Evolutionary conservation across 2,797 vertebrate species (phyloP).

Genomic region (Pagetopsis macropterus): DNA sequence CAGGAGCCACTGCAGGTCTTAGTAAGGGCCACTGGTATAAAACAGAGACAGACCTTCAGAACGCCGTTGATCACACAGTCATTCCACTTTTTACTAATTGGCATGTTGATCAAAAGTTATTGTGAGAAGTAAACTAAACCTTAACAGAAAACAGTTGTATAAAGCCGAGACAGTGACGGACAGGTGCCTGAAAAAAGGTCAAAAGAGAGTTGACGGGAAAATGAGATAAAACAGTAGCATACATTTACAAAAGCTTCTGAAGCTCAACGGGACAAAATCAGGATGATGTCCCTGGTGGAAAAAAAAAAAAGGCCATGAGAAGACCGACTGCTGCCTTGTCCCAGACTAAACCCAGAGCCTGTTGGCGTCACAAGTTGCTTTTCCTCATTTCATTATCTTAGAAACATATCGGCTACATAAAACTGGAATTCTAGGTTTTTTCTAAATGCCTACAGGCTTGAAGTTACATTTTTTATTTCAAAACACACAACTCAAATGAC

Average conservation of each 20-base stretch:
- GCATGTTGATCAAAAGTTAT: slow-evolving; percentile 19
- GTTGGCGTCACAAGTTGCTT: neutral
- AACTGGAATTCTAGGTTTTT: neutral
- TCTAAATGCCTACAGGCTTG: neutral
- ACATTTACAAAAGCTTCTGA: slow-evolving; percentile 55
- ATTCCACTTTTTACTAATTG: slow-evolving; percentile 2
- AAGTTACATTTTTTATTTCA: neutral
- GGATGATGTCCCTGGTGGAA: neutral
- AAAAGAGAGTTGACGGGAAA: slow-evolving; percentile 17
- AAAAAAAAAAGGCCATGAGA: slow-evolving; percentile 23
- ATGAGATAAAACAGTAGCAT: slow-evolving; percentile 29
- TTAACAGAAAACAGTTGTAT: slow-evolving; percentile 20
- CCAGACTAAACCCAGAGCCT: slow-evolving; percentile 37
- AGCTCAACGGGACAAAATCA: slow-evolving; percentile 23
- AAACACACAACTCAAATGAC: neutral
- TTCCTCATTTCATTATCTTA: neutral
- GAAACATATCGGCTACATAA: neutral
- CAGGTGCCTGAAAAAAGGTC: slow-evolving; percentile 6
- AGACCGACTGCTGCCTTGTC: slow-evolving; percentile 9
- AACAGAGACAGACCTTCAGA: slow-evolving; percentile 20
- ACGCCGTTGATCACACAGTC: neutral
- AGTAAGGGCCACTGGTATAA: slow-evolving; percentile 42
- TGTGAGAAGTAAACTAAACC: neutral
- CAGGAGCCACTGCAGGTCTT: neutral
- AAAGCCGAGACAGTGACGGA: slow-evolving; percentile 23